These are phyloP conservation scores for Xanthorhoe designata DNA, from an alignment of 2,888 invertebrate genomes.

Conservation along the genomic window DNA sequence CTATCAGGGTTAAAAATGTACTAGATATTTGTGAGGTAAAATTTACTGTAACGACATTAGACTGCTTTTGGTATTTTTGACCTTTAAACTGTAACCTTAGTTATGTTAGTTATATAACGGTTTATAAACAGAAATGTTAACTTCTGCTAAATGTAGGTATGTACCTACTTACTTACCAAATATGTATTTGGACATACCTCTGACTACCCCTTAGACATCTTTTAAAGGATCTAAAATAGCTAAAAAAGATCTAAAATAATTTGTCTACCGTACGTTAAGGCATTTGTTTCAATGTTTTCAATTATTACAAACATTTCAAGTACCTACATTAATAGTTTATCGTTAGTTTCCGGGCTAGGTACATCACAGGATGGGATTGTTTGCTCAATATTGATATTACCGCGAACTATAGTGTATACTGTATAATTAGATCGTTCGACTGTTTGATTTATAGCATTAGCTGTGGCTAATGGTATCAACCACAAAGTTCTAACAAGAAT, in stretches of 20 bases:
- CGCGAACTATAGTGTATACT: slow-evolving; percentile 12
- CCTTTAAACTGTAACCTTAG: no score
- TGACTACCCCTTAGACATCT: no score
- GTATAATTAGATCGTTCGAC: slow-evolving; percentile 20
- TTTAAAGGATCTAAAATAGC: no score
- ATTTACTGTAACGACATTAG: background rate
- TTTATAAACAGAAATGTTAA: no score
- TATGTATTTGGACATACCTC: no score
- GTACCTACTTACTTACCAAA: no score
- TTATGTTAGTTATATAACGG: no score
- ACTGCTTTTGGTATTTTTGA: no score
- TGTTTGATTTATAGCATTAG: slow-evolving; percentile 23
- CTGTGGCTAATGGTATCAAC: background rate
- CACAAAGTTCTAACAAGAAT: background rate
- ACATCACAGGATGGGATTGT: slow-evolving; percentile 26
- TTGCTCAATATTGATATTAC: slow-evolving; percentile 28
- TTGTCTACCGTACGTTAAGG: no score
- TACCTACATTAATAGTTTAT: slow-evolving; percentile 12
- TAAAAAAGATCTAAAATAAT: no score
- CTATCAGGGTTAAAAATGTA: background rate
- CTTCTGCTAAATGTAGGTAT: no score
- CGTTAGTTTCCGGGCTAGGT: background rate
- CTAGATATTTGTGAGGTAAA: background rate
- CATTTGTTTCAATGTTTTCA: background rate
- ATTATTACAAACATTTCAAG: background rate